phyloP scores from a whole-genome alignment of 2,888 invertebrate species.

The Spisula subtruncata region DNA sequence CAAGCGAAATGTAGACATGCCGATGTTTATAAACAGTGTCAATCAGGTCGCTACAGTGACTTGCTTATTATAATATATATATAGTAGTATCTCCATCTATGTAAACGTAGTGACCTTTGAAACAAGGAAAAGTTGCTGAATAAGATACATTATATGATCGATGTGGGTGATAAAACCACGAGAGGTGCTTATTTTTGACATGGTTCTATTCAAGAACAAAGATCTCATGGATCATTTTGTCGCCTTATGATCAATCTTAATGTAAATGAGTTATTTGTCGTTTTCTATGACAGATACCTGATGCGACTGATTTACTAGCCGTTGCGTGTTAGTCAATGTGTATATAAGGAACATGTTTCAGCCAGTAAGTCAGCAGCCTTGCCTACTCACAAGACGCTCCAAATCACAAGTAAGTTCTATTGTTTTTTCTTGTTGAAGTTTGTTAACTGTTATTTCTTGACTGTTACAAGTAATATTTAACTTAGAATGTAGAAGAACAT shows the following conservation, averaged over 20 bases:
- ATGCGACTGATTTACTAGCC: too few relatives aligned
- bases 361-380: slow-evolving; percentile 10
- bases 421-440: neutral
- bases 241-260: neutral
- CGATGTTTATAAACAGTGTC: too few relatives aligned
- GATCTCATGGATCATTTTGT: neutral
- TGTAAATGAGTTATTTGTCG: neutral
- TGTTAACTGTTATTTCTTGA: neutral
- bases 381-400: neutral
- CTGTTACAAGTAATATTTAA: neutral
- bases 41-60: too few relatives aligned
- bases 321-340: neutral
- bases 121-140: too few relatives aligned
- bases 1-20: too few relatives aligned
- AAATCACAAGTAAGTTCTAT: neutral
- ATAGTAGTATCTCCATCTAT: too few relatives aligned
- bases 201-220: neutral
- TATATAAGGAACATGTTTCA: neutral
- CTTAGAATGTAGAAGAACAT: too few relatives aligned
- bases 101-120: too few relatives aligned
- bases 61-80: too few relatives aligned
- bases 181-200: too few relatives aligned
- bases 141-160: too few relatives aligned
- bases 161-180: too few relatives aligned
- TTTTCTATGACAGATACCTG: neutral